Conservation (phyloP, 2,888 invertebrate genomes). For the Amaurobius ferox region DNA sequence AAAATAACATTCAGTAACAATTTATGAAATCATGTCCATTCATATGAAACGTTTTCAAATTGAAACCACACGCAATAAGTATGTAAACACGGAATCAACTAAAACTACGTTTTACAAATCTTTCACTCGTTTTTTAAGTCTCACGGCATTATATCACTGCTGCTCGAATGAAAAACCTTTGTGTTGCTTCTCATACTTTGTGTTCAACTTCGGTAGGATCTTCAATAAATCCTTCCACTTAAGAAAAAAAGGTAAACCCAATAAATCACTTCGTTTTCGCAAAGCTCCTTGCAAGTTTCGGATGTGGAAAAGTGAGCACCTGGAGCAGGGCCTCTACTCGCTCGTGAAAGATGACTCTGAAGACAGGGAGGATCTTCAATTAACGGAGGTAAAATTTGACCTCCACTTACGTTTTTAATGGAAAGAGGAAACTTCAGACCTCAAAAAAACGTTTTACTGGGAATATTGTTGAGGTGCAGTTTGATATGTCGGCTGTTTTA, state of each 20-base stretch:
- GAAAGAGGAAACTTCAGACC: neutral
- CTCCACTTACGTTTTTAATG: neutral
- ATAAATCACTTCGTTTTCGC: neutral
- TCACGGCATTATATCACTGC: too few relatives aligned
- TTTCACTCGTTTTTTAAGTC: too few relatives aligned
- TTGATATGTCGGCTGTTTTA: too few relatives aligned
- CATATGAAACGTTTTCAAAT: too few relatives aligned
- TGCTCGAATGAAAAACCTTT: neutral
- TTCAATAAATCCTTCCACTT: neutral
- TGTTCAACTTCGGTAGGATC: neutral
- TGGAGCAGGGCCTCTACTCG: neutral
- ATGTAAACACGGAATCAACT: too few relatives aligned
- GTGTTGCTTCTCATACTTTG: constrained; percentile 12
- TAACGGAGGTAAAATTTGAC: neutral
- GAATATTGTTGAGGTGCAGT: too few relatives aligned
- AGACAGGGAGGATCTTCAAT: neutral
- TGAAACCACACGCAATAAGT: too few relatives aligned
- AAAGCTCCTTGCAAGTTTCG: neutral
- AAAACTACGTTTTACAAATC: too few relatives aligned
- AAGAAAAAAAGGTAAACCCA: neutral
- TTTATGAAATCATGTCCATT: too few relatives aligned
- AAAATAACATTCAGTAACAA: too few relatives aligned
- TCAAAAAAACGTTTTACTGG: too few relatives aligned
- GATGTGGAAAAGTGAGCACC: neutral
- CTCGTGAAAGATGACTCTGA: neutral